These are phyloP conservation scores for Maconellicoccus hirsutus DNA, from an alignment of 1,140 invertebrate species.

Conservation along the genomic window DNA sequence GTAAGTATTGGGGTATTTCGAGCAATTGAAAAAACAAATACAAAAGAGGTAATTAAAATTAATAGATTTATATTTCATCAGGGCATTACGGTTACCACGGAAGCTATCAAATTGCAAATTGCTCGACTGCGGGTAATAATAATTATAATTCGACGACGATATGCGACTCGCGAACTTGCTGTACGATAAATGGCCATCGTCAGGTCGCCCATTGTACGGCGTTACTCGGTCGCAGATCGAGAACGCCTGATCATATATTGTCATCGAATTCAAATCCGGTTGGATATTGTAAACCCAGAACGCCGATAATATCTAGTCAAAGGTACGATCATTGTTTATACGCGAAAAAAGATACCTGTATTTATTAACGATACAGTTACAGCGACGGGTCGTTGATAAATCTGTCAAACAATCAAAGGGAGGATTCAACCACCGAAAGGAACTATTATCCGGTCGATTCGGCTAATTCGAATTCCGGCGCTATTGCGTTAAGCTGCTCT, in stretches of 20 bases:
- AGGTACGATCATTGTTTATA: too few relatives aligned
- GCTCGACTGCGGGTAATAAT: not conserved
- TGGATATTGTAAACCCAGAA: slow-evolving; percentile 26
- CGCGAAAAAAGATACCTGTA: too few relatives aligned
- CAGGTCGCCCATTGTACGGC: not conserved
- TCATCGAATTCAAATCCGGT: slow-evolving; percentile 26
- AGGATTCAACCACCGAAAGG: not conserved
- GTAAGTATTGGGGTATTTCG: not conserved
- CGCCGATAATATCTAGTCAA: slow-evolving; percentile 26
- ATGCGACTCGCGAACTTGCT: not conserved
- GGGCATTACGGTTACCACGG: not conserved
- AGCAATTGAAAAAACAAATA: not conserved
- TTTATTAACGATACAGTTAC: not conserved
- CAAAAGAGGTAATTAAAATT: not conserved
- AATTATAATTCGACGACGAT: not conserved
- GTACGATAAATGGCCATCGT: not conserved
- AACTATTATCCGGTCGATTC: not conserved
- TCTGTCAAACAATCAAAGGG: not conserved
- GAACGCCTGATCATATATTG: slow-evolving; percentile 27
- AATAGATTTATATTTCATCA: not conserved
- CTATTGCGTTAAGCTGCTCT: not conserved
- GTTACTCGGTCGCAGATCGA: slow-evolving; percentile 19
- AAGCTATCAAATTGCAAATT: not conserved
- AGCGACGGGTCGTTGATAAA: not conserved
- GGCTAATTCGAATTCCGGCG: not conserved